Evolutionary conservation across 2,888 invertebrate genomes (phyloP), one percentile per base, ranked within the genome.

Genomic region (Acrocyrtus sp.): DNA sequence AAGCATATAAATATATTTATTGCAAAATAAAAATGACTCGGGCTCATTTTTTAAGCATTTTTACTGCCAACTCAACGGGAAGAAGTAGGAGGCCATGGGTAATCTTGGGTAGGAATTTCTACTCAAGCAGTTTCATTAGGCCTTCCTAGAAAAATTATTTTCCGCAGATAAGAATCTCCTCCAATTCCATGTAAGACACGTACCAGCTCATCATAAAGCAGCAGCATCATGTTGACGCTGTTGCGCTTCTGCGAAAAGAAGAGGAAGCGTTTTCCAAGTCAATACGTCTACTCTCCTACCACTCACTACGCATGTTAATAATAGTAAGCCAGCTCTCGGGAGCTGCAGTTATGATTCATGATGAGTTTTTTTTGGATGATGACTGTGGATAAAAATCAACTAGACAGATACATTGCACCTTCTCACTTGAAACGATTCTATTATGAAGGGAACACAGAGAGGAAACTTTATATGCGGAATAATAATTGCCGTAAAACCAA

Each of bases 181-280:
- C 29, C 29, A 53, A 53, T 53, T 53, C 53, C 17, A 3, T 53
- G 53, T 29, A 53, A 51, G 29, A 53, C 53, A 53, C 53, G 53
- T 53, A 53, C 53, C 34, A 34, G 34, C 34, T 34, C 34, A 34
- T 34, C 34, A 34, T 34, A 34, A 34, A 34, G 6, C 12, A 34
- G 5, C 12, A 34, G 5, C 34, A 34, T 34, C 34, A 34, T 8
- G 5, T 12, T 34, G 34, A 34, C 34, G 34, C n/a, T n/a, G n/a
- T n/a, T n/a, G 34, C 34, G 6, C 12, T 34, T 34, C 34, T 34
- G 5, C 34, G 12, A 34, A 34, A 34, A n/a, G n/a, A 12, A 34
- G 12, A 34, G 34, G 34, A 34, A 34, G 34, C 12, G 34, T 34
- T 34, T 34, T 34, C 34, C 34, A 34, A 34, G 34, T 34, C 34